Base-by-base conservation (phyloP, 2,113 vertebrate species). In the Psittacula cyanocephala region DNA sequence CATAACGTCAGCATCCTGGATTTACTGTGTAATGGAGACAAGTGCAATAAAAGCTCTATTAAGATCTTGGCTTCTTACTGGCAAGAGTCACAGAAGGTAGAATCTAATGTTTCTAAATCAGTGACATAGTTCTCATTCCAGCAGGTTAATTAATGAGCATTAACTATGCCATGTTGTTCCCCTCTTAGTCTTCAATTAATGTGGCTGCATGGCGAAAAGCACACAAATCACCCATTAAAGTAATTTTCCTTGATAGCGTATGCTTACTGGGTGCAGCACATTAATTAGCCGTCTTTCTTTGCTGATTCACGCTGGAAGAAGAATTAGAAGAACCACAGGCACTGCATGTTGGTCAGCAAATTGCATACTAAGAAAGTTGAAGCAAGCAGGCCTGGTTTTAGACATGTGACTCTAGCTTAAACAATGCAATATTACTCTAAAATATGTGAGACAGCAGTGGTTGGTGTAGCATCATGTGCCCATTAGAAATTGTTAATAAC, bases 131-230 rank as follows among this genome's bases (percentile, higher is more conserved):
- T 95, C 59, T 82, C 10, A 18, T 93, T 93, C 41, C 59, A 57
- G 53, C 53, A 83, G 68, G 63, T 80, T 91, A 89, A 94, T 80
- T 91, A 89, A 94, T 90, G 82, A 71, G 18, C 53, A 89, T 67
- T 91, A 82, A 89, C 62, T 69, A 37, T 80, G 53, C 78, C 44
- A 44, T 79, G 47, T 80, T 84, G 28, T 86, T 91, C 67, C 70
- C 81, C 43, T 96, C 37, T 55, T 81, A 53, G 55, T 78, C 80
- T 84, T 91, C 87, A 92, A 10, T 88, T 95, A 83, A 70, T 25
- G 49, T 83, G 55, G 10, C 41, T 75, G 77, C 15, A 70, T 35
- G 81, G 70, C 49, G 85, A 60, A 94, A 89, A 79, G 35, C 57
- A 85, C 74, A 64, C 67, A 49, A 86, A 94, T 81, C 5, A 12